These are phyloP conservation scores for Iselma pallidipennis DNA, from an alignment of 2,888 invertebrate genomes.

Conservation along the genomic window DNA sequence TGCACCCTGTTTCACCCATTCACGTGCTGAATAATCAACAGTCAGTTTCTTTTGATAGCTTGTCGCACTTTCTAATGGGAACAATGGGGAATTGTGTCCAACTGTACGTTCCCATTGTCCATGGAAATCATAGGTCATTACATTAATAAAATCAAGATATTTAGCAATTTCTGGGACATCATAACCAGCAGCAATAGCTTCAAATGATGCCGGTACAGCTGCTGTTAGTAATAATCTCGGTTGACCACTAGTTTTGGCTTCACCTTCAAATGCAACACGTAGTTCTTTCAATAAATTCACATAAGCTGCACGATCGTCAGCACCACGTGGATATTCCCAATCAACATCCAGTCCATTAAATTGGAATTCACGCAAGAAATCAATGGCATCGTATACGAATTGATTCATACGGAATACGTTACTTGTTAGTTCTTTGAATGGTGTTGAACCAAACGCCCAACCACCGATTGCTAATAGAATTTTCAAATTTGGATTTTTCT, in stretches of 20 bases:
- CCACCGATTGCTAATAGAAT: conserved; percentile 89
- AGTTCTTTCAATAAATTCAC: conserved; percentile 84
- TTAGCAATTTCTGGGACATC: conserved; percentile 93
- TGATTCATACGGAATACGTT: conserved; percentile 94
- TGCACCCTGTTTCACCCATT: conserved; percentile 92
- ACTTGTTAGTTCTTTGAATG: conserved; percentile 89
- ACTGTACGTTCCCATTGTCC: conserved; percentile 94
- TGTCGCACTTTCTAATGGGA: conserved; percentile 85
- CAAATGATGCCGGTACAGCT: conserved; percentile 91
- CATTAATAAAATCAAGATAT: conserved; percentile 90
- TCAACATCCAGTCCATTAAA: conserved; percentile 93
- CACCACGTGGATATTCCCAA: conserved; percentile 92
- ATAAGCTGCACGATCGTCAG: conserved; percentile 83
- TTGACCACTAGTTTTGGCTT: conserved; percentile 81
- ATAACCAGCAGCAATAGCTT: conserved; percentile 92
- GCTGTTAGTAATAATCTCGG: conserved; percentile 71
- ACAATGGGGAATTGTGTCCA: conserved; percentile 90
- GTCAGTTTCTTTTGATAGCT: conserved; percentile 92
- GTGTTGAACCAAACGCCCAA: conserved; percentile 95
- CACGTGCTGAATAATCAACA: conserved; percentile 86
- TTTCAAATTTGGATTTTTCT: conserved; percentile 87
- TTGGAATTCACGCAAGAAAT: conserved; percentile 86
- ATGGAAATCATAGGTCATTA: conserved; percentile 96
- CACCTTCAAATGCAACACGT: conserved; percentile 86
- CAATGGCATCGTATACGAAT: conserved; percentile 93